Evolutionary conservation across 2,797 vertebrate genomes (phyloP).

Genomic region (Spheniscus humboldti): DNA sequence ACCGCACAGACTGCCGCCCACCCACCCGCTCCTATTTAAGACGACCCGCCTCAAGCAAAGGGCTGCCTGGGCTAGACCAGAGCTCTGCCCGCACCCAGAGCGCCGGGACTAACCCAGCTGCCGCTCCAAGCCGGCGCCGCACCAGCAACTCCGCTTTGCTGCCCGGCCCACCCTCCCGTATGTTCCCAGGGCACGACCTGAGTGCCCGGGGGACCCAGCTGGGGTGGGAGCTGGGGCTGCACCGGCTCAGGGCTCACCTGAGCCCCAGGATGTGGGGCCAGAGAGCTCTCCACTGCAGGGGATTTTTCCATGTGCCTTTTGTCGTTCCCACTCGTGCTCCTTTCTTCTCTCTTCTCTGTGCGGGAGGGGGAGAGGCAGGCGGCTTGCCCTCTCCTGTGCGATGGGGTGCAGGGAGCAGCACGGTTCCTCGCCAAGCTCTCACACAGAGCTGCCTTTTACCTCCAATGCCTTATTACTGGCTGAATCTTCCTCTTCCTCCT

Average conservation of each 20-base stretch:
- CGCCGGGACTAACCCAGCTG: not conserved
- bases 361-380: not conserved
- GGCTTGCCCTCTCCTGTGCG: not conserved
- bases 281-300: constrained; percentile 26
- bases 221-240: constrained; percentile 5
- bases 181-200: not conserved
- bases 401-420: not conserved
- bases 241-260: not conserved
- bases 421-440: not conserved
- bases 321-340: not conserved
- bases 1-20: constrained; percentile 62
- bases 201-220: not conserved
- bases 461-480: constrained; percentile 56
- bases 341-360: not conserved
- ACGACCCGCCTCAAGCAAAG: not conserved
- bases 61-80: constrained; percentile 4
- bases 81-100: constrained; percentile 14
- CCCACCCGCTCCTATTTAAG: constrained; percentile 54
- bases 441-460: not conserved
- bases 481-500: not conserved
- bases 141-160: not conserved
- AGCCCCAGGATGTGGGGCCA: not conserved
- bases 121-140: not conserved
- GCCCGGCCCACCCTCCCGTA: not conserved
- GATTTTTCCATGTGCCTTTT: constrained; percentile 57